phyloP scores from a whole-genome alignment of 2,113 vertebrate genomes.

The Prolemur simus region DNA sequence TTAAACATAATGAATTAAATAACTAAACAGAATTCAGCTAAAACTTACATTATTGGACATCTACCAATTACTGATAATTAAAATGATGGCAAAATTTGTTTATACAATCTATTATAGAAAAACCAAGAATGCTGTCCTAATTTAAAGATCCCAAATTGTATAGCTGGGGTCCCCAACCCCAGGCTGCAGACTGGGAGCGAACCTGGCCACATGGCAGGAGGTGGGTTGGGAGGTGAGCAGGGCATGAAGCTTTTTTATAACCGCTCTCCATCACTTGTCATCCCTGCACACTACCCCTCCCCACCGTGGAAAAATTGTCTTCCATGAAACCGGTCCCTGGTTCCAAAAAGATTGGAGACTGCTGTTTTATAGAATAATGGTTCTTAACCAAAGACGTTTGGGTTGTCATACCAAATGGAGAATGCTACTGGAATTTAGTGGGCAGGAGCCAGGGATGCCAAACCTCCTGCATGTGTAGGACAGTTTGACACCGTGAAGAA shows the following conservation, averaged over 20 bases:
- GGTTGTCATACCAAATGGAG: background rate
- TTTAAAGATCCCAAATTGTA: conserved; percentile 14
- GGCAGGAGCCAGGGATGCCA: background rate
- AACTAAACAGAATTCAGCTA: conserved; percentile 10
- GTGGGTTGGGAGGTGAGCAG: no score
- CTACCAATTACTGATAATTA: background rate
- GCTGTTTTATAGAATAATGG: background rate
- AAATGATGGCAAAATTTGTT: conserved; percentile 17
- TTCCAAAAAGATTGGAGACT: no score
- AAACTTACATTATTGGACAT: background rate
- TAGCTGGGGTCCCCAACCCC: no score
- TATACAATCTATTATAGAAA: background rate
- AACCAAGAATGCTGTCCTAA: background rate
- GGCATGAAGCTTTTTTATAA: no score
- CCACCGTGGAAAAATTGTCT: no score
- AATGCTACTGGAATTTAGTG: background rate
- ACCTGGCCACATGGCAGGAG: no score
- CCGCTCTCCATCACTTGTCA: no score
- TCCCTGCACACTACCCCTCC: no score
- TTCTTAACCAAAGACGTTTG: background rate
- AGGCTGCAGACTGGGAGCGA: no score
- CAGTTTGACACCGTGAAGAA: background rate
- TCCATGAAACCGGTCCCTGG: no score
- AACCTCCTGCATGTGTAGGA: background rate
- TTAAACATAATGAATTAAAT: conserved; percentile 20